These are phyloP conservation scores for Tachyglossus aculeatus DNA, from an alignment of 2,797 vertebrate genomes.

Conservation along the genomic window DNA sequence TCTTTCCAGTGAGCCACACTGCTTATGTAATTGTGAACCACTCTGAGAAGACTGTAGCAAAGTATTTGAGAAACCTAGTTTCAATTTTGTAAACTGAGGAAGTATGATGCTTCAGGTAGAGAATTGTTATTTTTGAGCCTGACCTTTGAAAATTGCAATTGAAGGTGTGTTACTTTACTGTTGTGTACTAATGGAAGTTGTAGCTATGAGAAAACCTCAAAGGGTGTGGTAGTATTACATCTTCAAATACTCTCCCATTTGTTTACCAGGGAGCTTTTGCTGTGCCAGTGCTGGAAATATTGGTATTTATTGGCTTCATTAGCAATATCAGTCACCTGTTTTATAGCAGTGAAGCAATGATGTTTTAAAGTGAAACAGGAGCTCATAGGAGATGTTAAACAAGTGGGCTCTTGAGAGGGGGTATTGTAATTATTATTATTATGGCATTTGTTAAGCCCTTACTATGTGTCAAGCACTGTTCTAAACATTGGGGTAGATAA, in stretches of 20 bases:
- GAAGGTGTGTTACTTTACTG: conserved; percentile 50
- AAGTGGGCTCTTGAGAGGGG: no score
- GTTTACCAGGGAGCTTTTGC: background rate
- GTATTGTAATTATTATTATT: no score
- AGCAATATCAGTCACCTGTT: accelerated
- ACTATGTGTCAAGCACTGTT: no score
- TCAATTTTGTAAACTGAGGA: background rate
- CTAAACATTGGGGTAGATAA: no score
- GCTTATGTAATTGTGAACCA: background rate
- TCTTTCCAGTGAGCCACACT: no score
- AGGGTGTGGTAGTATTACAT: conserved; percentile 47
- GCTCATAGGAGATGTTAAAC: no score
- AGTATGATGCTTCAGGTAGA: background rate
- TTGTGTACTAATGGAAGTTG: conserved; percentile 17
- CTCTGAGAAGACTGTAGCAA: background rate
- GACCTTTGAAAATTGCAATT: conserved; percentile 65
- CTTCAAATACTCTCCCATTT: background rate
- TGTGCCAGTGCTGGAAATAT: background rate
- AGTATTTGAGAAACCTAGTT: background rate
- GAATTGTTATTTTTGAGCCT: background rate
- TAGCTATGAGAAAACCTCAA: background rate
- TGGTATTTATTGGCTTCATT: background rate
- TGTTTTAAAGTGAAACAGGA: accelerated
- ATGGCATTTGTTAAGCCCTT: no score
- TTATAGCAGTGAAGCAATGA: accelerated